Evolutionary conservation across 2,888 invertebrate genomes (phyloP).

Genomic region (Eucera pruinosa): DNA sequence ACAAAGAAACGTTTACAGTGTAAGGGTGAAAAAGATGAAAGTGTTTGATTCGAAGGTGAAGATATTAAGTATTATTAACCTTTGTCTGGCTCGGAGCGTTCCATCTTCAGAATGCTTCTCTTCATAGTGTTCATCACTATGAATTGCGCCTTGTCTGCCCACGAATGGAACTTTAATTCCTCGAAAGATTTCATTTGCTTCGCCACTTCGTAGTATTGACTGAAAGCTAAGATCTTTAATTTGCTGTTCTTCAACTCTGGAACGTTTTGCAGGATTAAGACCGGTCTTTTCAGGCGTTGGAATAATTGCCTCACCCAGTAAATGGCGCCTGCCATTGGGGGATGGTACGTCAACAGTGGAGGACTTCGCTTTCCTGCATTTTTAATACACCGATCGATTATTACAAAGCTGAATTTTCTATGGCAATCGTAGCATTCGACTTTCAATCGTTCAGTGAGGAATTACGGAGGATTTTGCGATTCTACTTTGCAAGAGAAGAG

Average conservation of each 20-base stretch:
- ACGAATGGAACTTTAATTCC: slow-evolving; percentile 89
- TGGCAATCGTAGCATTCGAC: too few relatives aligned
- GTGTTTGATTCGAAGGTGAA: not conserved
- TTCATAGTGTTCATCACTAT: slow-evolving; percentile 89
- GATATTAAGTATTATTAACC: slow-evolving; percentile 34
- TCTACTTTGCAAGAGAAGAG: too few relatives aligned
- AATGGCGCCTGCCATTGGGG: slow-evolving; percentile 93
- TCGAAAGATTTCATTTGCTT: slow-evolving; percentile 91
- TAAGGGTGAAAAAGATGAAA: not conserved
- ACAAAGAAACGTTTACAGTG: too few relatives aligned
- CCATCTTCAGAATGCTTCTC: slow-evolving; percentile 88
- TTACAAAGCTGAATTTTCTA: not conserved
- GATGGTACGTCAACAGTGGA: slow-evolving; percentile 90
- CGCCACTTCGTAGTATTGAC: slow-evolving; percentile 91
- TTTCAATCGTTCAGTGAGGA: too few relatives aligned
- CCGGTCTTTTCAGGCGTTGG: slow-evolving; percentile 91
- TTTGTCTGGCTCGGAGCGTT: slow-evolving; percentile 77
- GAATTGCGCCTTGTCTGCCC: slow-evolving; percentile 88
- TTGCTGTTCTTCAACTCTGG: slow-evolving; percentile 90
- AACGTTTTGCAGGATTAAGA: slow-evolving; percentile 91
- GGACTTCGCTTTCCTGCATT: slow-evolving; percentile 87
- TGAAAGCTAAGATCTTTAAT: slow-evolving; percentile 90
- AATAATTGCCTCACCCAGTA: slow-evolving; percentile 94
- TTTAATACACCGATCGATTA: not conserved
- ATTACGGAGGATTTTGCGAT: too few relatives aligned